phyloP scores from a whole-genome alignment of 2,888 invertebrate genomes.

The Lasioglossum oenotherae region DNA sequence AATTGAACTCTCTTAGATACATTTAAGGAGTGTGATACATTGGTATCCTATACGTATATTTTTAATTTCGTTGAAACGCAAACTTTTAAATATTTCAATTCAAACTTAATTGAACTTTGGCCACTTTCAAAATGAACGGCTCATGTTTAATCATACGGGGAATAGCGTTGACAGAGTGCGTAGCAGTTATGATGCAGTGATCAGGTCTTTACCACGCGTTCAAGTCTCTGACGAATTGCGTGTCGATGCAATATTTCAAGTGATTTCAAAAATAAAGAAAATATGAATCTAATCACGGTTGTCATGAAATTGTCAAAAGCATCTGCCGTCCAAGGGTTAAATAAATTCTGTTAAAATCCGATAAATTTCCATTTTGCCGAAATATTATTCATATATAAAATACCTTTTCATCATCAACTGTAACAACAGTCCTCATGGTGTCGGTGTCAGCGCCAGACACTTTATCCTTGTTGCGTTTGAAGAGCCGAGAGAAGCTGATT shows the following conservation, averaged over 20 bases:
- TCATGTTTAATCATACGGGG: neutral
- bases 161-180: neutral
- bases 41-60: too few relatives aligned
- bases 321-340: neutral
- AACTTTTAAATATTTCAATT: too few relatives aligned
- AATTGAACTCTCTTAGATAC: too few relatives aligned
- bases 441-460: constrained; percentile 83
- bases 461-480: constrained; percentile 84
- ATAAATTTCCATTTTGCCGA: neutral
- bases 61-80: too few relatives aligned
- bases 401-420: constrained; percentile 83
- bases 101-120: too few relatives aligned
- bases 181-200: neutral
- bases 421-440: constrained; percentile 81
- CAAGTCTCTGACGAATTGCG: neutral
- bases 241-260: neutral
- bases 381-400: constrained; percentile 16
- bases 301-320: neutral
- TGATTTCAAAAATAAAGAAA: neutral
- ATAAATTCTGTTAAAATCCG: neutral
- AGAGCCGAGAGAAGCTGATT: constrained; percentile 81
- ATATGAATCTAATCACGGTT: neutral
- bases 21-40: too few relatives aligned
- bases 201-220: neutral
- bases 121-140: too few relatives aligned